phyloP scores from a whole-genome alignment of 2,797 vertebrate genomes.

The Falco rusticolus region DNA sequence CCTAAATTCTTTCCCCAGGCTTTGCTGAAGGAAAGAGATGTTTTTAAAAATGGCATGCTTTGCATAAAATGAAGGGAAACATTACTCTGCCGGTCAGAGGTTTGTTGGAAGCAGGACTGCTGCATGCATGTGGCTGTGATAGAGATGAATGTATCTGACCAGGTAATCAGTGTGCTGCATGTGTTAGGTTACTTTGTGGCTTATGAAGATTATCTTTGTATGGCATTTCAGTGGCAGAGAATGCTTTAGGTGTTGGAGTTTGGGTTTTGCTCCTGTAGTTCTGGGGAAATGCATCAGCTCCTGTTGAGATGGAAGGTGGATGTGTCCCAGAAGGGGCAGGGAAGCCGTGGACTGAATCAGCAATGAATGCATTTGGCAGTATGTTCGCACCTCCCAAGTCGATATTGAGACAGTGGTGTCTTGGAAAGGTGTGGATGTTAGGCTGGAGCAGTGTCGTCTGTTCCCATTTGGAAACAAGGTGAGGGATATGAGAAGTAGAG shows the following conservation, averaged over 20 bases:
- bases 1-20: background rate
- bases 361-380: background rate
- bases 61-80: background rate
- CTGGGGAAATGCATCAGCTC: background rate
- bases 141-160: background rate
- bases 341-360: background rate
- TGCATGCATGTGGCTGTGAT: background rate
- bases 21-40: background rate
- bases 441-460: background rate
- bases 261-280: background rate
- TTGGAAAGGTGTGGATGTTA: background rate
- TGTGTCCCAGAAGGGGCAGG: background rate
- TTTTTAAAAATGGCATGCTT: background rate
- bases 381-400: background rate
- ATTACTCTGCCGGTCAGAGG: background rate
- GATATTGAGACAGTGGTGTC: background rate
- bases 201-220: background rate
- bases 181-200: background rate
- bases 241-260: background rate
- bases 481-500: background rate
- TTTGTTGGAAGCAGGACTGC: background rate
- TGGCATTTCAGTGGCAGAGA: rapidly evolving
- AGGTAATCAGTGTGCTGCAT: rapidly evolving
- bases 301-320: background rate
- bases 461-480: background rate